A percentile compares a stretch with the other conserved stretches of the same genome.
These are phyloP conservation scores for Megamerina dolium DNA, from an alignment of 2,888 invertebrate species.

Conservation along the genomic window DNA sequence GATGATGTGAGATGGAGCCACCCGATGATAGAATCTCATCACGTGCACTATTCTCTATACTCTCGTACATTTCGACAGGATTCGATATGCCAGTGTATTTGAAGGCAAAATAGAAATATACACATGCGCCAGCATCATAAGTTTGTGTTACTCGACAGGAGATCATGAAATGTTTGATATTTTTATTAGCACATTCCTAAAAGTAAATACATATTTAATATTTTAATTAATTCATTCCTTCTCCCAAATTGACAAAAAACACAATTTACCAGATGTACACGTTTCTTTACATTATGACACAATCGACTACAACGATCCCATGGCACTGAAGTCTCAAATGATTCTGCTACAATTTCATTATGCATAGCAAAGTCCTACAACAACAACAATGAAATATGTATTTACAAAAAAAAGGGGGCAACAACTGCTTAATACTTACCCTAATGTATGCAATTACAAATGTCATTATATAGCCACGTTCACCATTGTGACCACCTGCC, in stretches of 20 bases:
- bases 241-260: too few species aligned
- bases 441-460: constrained; percentile 97
- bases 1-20: constrained; percentile 89
- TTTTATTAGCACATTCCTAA: constrained; percentile 56
- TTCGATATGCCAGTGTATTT: constrained; percentile 59
- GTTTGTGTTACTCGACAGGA: constrained; percentile 91
- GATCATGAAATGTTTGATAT: constrained; percentile 60
- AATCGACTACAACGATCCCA: constrained; percentile 84
- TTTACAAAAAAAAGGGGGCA: not conserved
- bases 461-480: constrained; percentile 89
- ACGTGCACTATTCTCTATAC: constrained; percentile 80
- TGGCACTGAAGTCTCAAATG: constrained; percentile 97
- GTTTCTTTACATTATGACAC: constrained; percentile 83
- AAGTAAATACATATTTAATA: not conserved
- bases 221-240: not conserved
- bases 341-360: constrained; percentile 84
- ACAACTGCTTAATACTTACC: constrained; percentile 54
- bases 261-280: constrained; percentile 55
- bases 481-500: constrained; percentile 90
- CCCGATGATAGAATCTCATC: constrained; percentile 82
- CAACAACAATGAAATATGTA: not conserved
- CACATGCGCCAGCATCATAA: constrained; percentile 94
- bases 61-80: constrained; percentile 75
- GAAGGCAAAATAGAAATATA: constrained; percentile 91
- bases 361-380: constrained; percentile 82